These are phyloP conservation scores for Sinopyrophorus schimmeli DNA, from an alignment of 2,888 invertebrate species.

Conservation along the genomic window DNA sequence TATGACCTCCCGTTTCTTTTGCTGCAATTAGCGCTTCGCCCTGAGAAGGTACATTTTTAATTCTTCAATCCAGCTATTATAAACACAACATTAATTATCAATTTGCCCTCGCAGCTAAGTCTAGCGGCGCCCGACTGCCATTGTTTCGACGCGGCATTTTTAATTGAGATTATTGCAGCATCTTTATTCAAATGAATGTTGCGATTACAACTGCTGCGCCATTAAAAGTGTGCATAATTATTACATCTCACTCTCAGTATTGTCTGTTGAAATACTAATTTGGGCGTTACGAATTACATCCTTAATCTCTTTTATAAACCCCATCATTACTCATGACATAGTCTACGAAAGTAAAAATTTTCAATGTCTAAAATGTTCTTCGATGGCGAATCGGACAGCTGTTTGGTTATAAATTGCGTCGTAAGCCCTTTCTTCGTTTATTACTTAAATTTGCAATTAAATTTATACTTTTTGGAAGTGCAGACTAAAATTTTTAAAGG, in stretches of 20 bases:
- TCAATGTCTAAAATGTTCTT: constrained; percentile 26
- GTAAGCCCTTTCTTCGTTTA: too few relatives aligned
- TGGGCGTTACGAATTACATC: constrained; percentile 55
- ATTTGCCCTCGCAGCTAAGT: constrained; percentile 44
- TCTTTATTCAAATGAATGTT: constrained; percentile 55
- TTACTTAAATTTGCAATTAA: too few relatives aligned
- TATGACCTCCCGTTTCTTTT: constrained; percentile 43
- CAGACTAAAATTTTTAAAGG: too few relatives aligned
- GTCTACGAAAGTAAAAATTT: constrained; percentile 34
- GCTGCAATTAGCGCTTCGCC: constrained; percentile 50
- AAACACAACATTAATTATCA: constrained; percentile 59
- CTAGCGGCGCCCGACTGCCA: constrained; percentile 42
- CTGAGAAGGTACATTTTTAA: constrained; percentile 56
- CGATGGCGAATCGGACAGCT: constrained; percentile 23
- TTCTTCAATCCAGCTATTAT: constrained; percentile 55
- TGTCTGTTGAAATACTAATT: constrained; percentile 54
- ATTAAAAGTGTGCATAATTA: constrained; percentile 57
- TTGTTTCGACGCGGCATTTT: constrained; percentile 55
- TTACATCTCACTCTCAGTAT: constrained; percentile 50
- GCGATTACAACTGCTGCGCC: constrained; percentile 48
- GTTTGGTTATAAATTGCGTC: constrained; percentile 7
- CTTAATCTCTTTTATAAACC: constrained; percentile 52
- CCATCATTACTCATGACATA: constrained; percentile 43
- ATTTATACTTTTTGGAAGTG: too few relatives aligned
- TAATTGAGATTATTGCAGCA: constrained; percentile 58